Conservation (phyloP, 2,113 vertebrate genomes). For the Sceloporus tristichus region DNA sequence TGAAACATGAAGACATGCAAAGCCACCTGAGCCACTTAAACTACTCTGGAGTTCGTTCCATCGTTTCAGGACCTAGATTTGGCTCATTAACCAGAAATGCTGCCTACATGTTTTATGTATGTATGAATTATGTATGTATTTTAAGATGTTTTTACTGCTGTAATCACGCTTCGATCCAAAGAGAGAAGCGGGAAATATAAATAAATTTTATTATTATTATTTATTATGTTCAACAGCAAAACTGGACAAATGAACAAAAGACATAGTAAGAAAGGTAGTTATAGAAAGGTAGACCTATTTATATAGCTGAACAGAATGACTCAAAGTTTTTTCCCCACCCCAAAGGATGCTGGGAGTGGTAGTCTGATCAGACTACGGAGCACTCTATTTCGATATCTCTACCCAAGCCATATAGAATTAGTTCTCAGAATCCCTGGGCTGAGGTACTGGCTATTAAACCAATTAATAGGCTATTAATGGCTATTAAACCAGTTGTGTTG, state of each 20-base stretch:
- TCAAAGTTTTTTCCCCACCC: neutral
- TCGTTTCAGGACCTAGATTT: neutral
- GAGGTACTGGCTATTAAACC: neutral
- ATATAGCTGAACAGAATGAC: neutral
- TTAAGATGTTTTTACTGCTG: too few species aligned
- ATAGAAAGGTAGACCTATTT: neutral
- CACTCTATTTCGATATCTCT: neutral
- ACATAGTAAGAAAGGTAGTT: accelerated
- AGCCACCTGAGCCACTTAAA: neutral
- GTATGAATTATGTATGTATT: too few species aligned
- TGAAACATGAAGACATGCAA: neutral
- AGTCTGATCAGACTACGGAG: neutral
- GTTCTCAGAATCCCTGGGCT: neutral
- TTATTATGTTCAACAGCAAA: neutral
- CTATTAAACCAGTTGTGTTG: neutral
- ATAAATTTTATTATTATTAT: too few species aligned
- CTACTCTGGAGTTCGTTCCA: neutral
- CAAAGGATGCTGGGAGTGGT: neutral
- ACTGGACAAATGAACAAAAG: slow-evolving; percentile 14
- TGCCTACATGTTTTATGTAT: too few species aligned
- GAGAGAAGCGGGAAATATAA: too few species aligned
- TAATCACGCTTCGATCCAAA: too few species aligned
- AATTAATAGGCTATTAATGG: neutral
- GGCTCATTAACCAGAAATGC: neutral
- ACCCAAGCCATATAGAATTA: neutral